Evolutionary conservation across 1,140 invertebrate species (phyloP), one percentile per base, ranked within the genome.

Genomic region (Leptinotarsa lineolata): DNA sequence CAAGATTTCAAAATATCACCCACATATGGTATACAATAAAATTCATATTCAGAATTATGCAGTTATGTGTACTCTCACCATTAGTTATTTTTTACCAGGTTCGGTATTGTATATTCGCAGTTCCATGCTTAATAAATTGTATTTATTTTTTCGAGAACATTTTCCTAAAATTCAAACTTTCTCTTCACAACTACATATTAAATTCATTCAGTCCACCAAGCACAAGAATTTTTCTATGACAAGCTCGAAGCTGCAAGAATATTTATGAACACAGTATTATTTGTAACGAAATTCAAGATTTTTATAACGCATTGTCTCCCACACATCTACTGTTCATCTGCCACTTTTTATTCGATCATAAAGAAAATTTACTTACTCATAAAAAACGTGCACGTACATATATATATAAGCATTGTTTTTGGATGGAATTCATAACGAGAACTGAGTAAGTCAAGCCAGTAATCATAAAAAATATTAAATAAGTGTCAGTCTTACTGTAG

Each of bases 281-380:
- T 45, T 45, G 45, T 18, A 11, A 20, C 44, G 66, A 68, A 68
- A 68, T 68, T 45, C 44, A 68, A 68, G 66, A 46, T 68, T 68
- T 68, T 68, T 68, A 68, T 54, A 54, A 68, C 45, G 66, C 66
- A 21, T 48, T 67, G 39, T 68, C 66, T 68, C 66, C 66, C 66
- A 68, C 66, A 68, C 66, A 48, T 44, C 20, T 20, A n/a, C 66
- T n/a, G 66, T 46, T 46, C 39, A 39, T 44, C 66, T 46, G 66
- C 45, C 66, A 48, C 66, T 68, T 68, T 68, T 68, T 68, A 68
- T 68, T 68, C 45, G 15, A 44, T 39, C 66, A 68, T 68, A 68
- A 68, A 68, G 44, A 68, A 20, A 68, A 68, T 68, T 68, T 68
- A 68, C 66, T 48, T 20, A 68, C 39, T 44, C 66, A 68, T 68